Conservation (phyloP, 64 coral and sea anemone genomes). For the Stylophora pistillata region DNA sequence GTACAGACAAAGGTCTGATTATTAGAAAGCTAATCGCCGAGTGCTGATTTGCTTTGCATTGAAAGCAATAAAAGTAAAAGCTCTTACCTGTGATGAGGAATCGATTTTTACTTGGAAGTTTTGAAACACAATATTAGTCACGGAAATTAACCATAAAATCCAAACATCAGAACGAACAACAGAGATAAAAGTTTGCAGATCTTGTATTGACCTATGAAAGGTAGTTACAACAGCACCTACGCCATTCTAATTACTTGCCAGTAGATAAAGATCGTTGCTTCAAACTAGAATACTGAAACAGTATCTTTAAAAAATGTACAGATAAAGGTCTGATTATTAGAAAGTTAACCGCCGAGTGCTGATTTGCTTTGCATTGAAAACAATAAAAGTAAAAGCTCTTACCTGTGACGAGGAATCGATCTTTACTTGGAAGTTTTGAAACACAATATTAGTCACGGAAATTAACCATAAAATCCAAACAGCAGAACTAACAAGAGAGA, state of each 20-base stretch:
- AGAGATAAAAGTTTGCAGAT: background rate
- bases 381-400: too few relatives aligned
- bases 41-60: background rate
- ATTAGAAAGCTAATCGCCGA: background rate
- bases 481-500: background rate
- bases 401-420: too few relatives aligned
- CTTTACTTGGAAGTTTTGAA: background rate
- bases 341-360: background rate
- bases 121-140: background rate
- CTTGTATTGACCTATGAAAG: background rate
- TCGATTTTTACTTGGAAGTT: too few relatives aligned
- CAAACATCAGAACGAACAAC: background rate
- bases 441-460: background rate
- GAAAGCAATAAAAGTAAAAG: too few relatives aligned
- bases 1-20: too few relatives aligned
- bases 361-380: background rate
- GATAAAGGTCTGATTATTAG: too few relatives aligned
- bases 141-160: background rate
- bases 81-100: too few relatives aligned
- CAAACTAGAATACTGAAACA: too few relatives aligned
- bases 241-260: too few relatives aligned
- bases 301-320: too few relatives aligned
- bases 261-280: too few relatives aligned
- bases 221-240: background rate
- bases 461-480: background rate